Conservation (phyloP, 2,888 invertebrate species). For the Meiosimyza platycephala region DNA sequence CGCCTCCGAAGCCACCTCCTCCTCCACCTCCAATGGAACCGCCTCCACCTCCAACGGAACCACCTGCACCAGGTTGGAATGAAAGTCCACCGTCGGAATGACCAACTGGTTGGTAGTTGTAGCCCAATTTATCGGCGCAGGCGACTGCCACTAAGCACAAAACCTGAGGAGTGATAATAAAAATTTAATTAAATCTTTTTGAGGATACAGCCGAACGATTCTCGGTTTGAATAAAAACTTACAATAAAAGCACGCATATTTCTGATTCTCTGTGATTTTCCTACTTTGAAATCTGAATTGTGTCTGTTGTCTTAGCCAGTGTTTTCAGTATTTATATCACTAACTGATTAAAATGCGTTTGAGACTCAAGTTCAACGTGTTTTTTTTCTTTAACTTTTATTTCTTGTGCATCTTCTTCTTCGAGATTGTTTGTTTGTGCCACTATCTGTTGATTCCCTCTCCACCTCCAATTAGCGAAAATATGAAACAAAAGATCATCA, state of each 20-base stretch:
- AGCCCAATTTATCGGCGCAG: slow-evolving; percentile 57
- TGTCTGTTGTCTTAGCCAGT: slow-evolving; percentile 48
- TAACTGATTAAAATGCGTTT: slow-evolving; percentile 27
- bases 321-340: slow-evolving; percentile 45
- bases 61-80: slow-evolving; percentile 27
- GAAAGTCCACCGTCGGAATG: slow-evolving; percentile 50
- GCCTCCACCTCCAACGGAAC: slow-evolving; percentile 28
- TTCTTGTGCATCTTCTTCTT: not conserved
- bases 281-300: slow-evolving; percentile 50
- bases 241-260: slow-evolving; percentile 32
- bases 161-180: slow-evolving; percentile 26
- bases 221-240: not conserved
- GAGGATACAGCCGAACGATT: not conserved
- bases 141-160: slow-evolving; percentile 55
- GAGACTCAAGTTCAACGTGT: not conserved
- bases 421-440: not conserved
- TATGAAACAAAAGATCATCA: slow-evolving; percentile 1
- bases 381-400: not conserved
- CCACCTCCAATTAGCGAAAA: slow-evolving; percentile 17
- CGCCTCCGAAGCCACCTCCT: not conserved
- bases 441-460: too few relatives aligned
- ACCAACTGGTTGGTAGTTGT: slow-evolving; percentile 55
- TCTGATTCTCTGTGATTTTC: slow-evolving; percentile 44
- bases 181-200: not conserved
- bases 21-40: not conserved